These are phyloP conservation scores for Cataglyphis albicans DNA, from an alignment of 2,888 invertebrate species.

Conservation along the genomic window DNA sequence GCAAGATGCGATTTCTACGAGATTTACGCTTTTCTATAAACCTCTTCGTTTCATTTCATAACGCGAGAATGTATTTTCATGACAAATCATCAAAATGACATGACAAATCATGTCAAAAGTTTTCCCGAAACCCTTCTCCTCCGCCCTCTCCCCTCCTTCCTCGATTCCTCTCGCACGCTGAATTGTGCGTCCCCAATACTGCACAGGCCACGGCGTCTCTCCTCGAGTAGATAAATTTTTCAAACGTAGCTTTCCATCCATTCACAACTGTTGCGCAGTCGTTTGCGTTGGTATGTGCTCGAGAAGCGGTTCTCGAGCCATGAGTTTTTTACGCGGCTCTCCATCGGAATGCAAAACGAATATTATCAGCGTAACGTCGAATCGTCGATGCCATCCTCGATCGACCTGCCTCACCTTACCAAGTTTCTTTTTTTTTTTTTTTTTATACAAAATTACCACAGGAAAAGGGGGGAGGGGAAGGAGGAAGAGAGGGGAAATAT, in stretches of 20 bases:
- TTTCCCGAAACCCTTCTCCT: too few relatives aligned
- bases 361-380: neutral
- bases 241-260: slow-evolving; percentile 14
- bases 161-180: neutral
- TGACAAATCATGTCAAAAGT: too few relatives aligned
- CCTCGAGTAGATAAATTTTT: neutral
- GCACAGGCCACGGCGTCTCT: neutral
- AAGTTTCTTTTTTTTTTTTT: neutral
- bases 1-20: too few relatives aligned
- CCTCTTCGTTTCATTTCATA: too few relatives aligned
- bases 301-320: slow-evolving; percentile 3
- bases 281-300: slow-evolving; percentile 13
- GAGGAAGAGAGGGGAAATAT: neutral
- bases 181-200: neutral
- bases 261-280: slow-evolving; percentile 28
- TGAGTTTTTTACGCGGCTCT: slow-evolving; percentile 5
- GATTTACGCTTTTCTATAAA: too few relatives aligned
- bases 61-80: too few relatives aligned
- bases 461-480: too few relatives aligned
- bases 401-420: neutral
- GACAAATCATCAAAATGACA: too few relatives aligned
- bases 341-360: slow-evolving; percentile 41
- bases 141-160: too few relatives aligned
- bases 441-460: neutral
- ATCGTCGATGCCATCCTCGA: neutral